Evolutionary conservation across 1,140 invertebrate species (phyloP), one percentile per base, ranked within the genome.

Genomic region (Drosophila sechellia): DNA sequence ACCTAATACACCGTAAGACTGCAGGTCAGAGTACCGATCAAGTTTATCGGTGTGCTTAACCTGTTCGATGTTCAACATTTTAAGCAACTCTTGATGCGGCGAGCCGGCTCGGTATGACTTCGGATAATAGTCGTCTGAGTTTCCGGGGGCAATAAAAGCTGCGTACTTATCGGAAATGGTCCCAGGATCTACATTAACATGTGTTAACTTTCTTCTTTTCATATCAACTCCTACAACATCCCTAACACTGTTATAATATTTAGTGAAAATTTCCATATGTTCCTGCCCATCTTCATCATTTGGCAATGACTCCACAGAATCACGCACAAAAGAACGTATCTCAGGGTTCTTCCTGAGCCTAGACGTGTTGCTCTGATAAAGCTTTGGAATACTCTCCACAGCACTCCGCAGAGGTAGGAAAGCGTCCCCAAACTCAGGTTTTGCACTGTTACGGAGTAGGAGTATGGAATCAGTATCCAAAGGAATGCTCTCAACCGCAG

Each of bases 271-370:
- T 50, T 4, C 63, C 68, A 40, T 13, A 10, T 25, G 64, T 13
- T 79, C 69, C 10, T 63, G 42, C 4, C 77, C 68, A 0, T 77
- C 75, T 20, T 86, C 68, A 12, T 77, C 71, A n/a, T 43, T 60
- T 93, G 94, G 94, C 3, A 92, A 83, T 22, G 93, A 92, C 83
- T 96, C 95, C 1, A 96, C 94, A 0, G 95, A 94, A 68, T 95
- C 94, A 70, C 95, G 92, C 5, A 95, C 77, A 69, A 92, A 92
- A 3, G 81, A 84, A 22, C 90, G 84, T 12, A 54, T 11, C 0
- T 53, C 64, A 6, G 65, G 75, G 1, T 66, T 68, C 31, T 84
- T 68, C 4, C 53, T 59, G n/a, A 91, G 20, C 31, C 75, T 49
- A 0, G 63, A 77, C 0, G 65, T 22, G 15, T 59, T 70, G 13